Conservation (phyloP, 2,797 vertebrate species). For the Molossus alvarezi region DNA sequence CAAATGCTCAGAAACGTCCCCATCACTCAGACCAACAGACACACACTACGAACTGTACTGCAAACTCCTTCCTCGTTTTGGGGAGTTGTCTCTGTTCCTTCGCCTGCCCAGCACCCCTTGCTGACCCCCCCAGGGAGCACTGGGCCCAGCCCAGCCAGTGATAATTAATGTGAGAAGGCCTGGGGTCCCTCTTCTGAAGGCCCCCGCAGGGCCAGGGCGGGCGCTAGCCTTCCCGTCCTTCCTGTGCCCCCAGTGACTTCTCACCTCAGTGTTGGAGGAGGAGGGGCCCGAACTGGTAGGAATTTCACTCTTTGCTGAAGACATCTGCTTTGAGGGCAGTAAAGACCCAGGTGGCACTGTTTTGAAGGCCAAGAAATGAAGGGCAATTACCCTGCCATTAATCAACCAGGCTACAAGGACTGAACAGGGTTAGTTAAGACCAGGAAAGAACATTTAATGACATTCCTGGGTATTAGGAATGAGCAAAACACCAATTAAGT, state of each 20-base stretch:
- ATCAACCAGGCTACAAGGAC: conserved; percentile 59
- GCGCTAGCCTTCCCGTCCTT: not conserved
- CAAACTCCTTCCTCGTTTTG: not conserved
- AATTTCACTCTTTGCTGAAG: conserved; percentile 69
- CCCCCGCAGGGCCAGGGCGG: not conserved
- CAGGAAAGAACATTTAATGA: conserved; percentile 63
- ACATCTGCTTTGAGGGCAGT: conserved; percentile 56
- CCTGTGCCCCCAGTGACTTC: conserved; percentile 24
- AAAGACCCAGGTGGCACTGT: conserved; percentile 77
- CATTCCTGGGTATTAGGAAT: conserved; percentile 48
- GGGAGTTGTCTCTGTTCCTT: not conserved
- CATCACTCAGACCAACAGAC: too few species aligned
- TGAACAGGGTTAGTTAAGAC: not conserved
- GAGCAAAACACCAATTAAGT: conserved; percentile 61
- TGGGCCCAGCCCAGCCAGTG: not conserved
- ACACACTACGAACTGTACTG: rapidly evolving
- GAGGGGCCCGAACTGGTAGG: conserved; percentile 24
- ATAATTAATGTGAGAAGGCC: not conserved
- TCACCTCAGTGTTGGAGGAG: conserved; percentile 56
- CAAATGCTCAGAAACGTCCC: not conserved
- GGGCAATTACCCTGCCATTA: conserved; percentile 69
- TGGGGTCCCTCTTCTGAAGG: not conserved
- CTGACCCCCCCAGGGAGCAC: not conserved
- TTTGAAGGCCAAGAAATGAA: conserved; percentile 70
- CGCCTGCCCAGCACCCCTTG: not conserved